Evolutionary conservation across 1,140 invertebrate genomes (phyloP), one percentile per base, ranked within the genome.

Genomic region (Venustaconcha ellipsiformis): DNA sequence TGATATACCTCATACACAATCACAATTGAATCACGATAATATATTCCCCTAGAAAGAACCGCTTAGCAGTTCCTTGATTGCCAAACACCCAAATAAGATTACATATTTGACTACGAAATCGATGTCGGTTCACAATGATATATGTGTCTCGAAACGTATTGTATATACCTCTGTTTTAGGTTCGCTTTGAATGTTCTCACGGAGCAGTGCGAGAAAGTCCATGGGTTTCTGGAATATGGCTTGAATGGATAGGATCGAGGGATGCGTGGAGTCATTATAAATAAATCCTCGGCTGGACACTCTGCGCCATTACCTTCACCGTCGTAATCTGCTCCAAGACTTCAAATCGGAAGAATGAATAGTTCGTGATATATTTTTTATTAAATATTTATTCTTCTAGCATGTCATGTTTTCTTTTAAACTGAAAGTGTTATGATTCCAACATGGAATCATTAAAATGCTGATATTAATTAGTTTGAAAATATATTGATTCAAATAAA

Each of bases 131-230:
- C 15, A 37, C 11, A 26, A 69, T 15, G 17, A 23, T 23, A 5
- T n/a, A 55, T n/a, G 1, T 17, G 14, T 15, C 67, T 17, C 17
- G 55, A n/a, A 8, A 55, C 13, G 5, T 57, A 57, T 57, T 67
- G 57, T 67, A 66, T 30, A 63, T 57, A 60, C 63, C 56, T 71
- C 18, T 8, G 15, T 59, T 17, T 66, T 30, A 26, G 67, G 18
- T 12, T 71, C 67, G 0, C 2, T 37, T 76, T 71, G 56, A 76
- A 76, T 1, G 60, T 48, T 14, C 58, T 13, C 1, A 76, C 26
- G n/a, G 74, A 76, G 57, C 74, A 76, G 18, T 55, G 17, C n/a
- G 74, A 76, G 18, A 76, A 76, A 1, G 23, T 30, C 74, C 74
- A 76, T 1, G 74, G 74, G 56, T 76, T 76, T 17, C 66, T 57